Base-by-base conservation (phyloP, 2,888 invertebrate genomes). In the Labia minor region DNA sequence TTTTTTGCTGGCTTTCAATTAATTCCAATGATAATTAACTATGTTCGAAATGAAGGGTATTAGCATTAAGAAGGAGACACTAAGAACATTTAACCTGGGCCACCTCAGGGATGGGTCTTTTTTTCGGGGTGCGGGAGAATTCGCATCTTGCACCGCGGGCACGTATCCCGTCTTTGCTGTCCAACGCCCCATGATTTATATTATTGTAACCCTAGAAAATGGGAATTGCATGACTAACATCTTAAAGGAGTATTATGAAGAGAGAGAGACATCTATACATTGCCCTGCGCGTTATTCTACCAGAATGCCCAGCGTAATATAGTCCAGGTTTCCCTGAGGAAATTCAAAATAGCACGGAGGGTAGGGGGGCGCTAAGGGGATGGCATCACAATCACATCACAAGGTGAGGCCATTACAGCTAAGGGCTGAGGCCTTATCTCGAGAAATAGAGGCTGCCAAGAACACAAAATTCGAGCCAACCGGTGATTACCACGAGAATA, bases 211-310 rank as follows among this genome's bases (percentile, higher is more conserved):
- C 69, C 69, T 67, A 65, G 67, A 69, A 69, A 69, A 69, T 69
- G 69, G 68, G 68, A 65, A 68, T 66, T 67, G 69, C 69, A 69
- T 69, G 69, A 69, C 69, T 68, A 66, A 69, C 66, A 69, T 69
- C 68, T 68, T 65, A 69, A 33, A 69, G 69, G 68, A 67, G 68
- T 67, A 65, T 66, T 68, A 67, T 66, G 66, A 64, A n/a, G 33
- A 33, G 33, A 33, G 33, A 33, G 33, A 33, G 33, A 33, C 33
- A 33, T 33, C 33, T 33, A 33, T 33, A 33, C 33, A 33, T n/a
- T n/a, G n/a, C n/a, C n/a, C n/a, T n/a, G n/a, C n/a, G n/a, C n/a
- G n/a, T n/a, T n/a, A n/a, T 33, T 33, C 33, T 33, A 33, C 6
- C 33, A 33, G 33, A 33, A 33, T 33, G 33, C 37, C 19, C 64